Conservation (phyloP, 2,888 invertebrate species). For the Podabrus alpinus region DNA sequence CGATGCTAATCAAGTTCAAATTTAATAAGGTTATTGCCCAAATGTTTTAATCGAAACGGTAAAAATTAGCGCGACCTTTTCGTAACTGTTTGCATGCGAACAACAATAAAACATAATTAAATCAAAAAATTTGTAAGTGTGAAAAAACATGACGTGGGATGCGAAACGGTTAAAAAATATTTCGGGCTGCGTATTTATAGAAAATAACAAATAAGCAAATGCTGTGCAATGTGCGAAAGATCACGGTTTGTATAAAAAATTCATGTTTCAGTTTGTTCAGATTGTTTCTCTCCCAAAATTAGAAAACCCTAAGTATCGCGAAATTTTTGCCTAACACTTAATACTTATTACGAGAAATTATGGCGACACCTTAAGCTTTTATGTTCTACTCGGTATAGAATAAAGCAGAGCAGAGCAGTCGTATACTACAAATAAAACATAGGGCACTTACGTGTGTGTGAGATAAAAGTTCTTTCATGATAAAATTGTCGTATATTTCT, state of each 20-base stretch:
- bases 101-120: not conserved
- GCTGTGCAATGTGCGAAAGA: not conserved
- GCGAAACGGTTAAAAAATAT: not conserved
- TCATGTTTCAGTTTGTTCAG: not conserved
- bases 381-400: not conserved
- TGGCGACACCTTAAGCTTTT: not conserved
- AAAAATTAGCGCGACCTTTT: not conserved
- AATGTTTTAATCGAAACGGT: not conserved
- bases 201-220: not conserved
- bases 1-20: not conserved
- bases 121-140: not conserved
- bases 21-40: not conserved
- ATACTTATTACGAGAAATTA: not conserved
- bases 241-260: not conserved
- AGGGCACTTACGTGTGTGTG: conserved; percentile 92
- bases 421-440: not conserved
- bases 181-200: not conserved
- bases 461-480: conserved; percentile 99
- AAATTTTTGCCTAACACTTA: not conserved
- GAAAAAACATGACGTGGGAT: not conserved
- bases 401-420: not conserved
- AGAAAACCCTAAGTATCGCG: not conserved
- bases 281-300: not conserved
- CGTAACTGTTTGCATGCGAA: not conserved
- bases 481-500: conserved; percentile 99